Conservation (phyloP, 2,113 vertebrate species). For the Indicator maculatus region DNA sequence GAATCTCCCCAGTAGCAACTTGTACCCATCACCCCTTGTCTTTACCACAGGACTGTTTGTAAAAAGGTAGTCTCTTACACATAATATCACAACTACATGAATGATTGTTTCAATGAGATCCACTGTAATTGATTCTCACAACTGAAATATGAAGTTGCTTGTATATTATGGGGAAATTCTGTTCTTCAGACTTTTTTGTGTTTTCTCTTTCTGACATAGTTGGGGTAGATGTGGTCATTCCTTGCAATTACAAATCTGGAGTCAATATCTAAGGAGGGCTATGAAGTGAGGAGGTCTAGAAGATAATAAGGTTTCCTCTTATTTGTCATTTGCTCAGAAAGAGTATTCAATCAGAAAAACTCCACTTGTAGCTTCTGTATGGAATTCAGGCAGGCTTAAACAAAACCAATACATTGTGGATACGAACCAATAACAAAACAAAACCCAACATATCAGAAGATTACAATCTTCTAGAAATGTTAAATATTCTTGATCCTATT, state of each 20-base stretch:
- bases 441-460: background rate
- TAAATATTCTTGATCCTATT: background rate
- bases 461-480: background rate
- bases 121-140: background rate
- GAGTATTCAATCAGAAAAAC: background rate
- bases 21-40: too few relatives aligned
- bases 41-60: too few relatives aligned
- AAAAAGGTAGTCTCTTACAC: background rate
- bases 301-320: background rate
- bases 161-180: background rate
- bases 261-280: background rate
- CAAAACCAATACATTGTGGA: background rate
- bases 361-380: background rate
- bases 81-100: background rate
- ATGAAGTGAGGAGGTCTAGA: background rate
- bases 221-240: background rate
- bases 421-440: background rate
- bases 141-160: background rate
- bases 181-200: background rate
- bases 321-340: background rate
- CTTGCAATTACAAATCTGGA: background rate
- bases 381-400: background rate
- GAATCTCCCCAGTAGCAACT: too few relatives aligned
- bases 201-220: background rate
- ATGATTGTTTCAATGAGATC: background rate